Conservation (phyloP, 2,113 vertebrate genomes). For the Pachyramphus minor region DNA sequence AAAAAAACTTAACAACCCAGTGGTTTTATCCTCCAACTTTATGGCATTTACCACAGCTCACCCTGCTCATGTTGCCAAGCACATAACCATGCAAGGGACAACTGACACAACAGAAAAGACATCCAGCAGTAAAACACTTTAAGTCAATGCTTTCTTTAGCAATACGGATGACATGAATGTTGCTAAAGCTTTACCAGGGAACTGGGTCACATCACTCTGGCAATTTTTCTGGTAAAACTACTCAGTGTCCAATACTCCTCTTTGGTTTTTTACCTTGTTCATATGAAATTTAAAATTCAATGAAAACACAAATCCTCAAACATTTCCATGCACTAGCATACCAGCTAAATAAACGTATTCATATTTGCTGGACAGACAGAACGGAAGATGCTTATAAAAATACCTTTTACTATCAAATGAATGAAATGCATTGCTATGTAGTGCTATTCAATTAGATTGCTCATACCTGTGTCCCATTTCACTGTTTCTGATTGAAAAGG, state of each 20-base stretch:
- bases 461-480: background rate
- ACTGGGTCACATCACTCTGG: background rate
- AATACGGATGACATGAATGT: background rate
- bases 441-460: background rate
- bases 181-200: background rate
- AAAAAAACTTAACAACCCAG: background rate
- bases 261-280: background rate
- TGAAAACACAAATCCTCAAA: background rate
- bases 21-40: background rate
- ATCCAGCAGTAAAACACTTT: background rate
- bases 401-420: background rate
- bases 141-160: background rate
- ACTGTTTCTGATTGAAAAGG: background rate
- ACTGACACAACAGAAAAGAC: background rate
- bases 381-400: background rate
- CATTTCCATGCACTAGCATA: background rate
- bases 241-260: background rate
- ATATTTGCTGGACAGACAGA: background rate
- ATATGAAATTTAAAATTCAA: background rate
- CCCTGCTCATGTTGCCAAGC: background rate
- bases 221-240: background rate
- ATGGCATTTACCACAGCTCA: background rate
- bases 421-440: background rate
- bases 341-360: background rate
- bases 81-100: background rate